Conservation (phyloP, 2,113 vertebrate species). For the Myiozetetes cayanensis region DNA sequence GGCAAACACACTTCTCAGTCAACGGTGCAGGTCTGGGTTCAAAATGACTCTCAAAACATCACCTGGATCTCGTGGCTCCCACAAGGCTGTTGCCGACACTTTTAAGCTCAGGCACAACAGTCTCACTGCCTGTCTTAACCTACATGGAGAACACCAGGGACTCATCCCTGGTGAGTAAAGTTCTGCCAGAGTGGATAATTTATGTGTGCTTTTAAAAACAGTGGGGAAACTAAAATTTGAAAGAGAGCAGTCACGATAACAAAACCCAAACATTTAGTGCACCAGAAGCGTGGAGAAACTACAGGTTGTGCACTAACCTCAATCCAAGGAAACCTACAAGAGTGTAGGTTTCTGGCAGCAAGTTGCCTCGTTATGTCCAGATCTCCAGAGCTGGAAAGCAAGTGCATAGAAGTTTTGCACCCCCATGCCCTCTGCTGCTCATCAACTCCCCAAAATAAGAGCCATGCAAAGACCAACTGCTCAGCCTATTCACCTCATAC, state of each 20-base stretch:
- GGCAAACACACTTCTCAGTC: conserved; percentile 5
- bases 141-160: background rate
- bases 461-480: conserved; percentile 35
- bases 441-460: conserved; percentile 32
- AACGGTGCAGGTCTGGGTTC: background rate
- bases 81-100: background rate
- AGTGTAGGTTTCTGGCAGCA: conserved; percentile 51
- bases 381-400: conserved; percentile 61
- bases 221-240: background rate
- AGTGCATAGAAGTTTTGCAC: conserved; percentile 60
- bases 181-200: background rate
- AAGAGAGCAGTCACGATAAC: conserved; percentile 23
- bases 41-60: background rate
- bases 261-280: conserved; percentile 19
- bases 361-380: conserved; percentile 54
- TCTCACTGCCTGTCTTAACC: conserved; percentile 2
- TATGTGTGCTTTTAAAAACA: conserved; percentile 1
- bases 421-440: conserved; percentile 24
- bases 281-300: conserved; percentile 46
- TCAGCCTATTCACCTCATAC: background rate
- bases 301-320: conserved; percentile 45
- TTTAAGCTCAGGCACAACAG: background rate
- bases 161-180: background rate
- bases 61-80: background rate
- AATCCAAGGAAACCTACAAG: conserved; percentile 62